Conservation (phyloP, 37 sponge, comb jelly and placozoan genomes). For the Bolinopsis microptera region DNA sequence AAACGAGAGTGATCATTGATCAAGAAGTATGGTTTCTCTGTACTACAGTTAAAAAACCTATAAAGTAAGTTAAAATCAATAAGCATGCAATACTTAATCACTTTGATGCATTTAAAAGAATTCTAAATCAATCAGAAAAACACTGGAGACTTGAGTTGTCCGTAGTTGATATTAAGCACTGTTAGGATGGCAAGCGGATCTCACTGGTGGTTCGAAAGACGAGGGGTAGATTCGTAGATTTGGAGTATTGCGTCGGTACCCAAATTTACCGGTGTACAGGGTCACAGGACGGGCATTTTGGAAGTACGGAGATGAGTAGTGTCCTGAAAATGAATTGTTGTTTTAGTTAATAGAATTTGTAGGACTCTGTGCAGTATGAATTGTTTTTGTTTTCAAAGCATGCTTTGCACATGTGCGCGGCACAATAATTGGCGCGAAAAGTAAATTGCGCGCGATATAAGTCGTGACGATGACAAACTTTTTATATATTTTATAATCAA, state of each 20-base stretch:
- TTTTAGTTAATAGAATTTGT: not conserved
- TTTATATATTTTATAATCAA: not conserved
- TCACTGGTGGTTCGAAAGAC: not conserved
- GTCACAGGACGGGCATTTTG: conserved; percentile 1
- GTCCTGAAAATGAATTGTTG: not conserved
- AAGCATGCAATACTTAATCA: not conserved
- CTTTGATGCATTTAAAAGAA: too few relatives aligned
- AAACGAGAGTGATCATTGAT: not conserved
- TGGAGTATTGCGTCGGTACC: conserved; percentile 31
- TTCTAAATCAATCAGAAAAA: too few relatives aligned
- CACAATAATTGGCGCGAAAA: not conserved
- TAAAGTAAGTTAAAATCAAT: not conserved
- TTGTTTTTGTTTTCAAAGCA: not conserved
- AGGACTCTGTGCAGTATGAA: not conserved
- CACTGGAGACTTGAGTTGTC: too few relatives aligned
- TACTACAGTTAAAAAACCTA: not conserved
- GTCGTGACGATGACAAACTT: not conserved
- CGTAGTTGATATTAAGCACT: not conserved
- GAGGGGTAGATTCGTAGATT: not conserved
- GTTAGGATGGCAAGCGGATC: conserved; percentile 12
- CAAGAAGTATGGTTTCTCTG: not conserved
- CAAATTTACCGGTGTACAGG: not conserved
- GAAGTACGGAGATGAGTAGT: conserved; percentile 41
- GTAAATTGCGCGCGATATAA: not conserved
- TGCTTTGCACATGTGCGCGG: not conserved